Conservation (phyloP, 2,888 invertebrate genomes). For the Harpalus rufipes region DNA sequence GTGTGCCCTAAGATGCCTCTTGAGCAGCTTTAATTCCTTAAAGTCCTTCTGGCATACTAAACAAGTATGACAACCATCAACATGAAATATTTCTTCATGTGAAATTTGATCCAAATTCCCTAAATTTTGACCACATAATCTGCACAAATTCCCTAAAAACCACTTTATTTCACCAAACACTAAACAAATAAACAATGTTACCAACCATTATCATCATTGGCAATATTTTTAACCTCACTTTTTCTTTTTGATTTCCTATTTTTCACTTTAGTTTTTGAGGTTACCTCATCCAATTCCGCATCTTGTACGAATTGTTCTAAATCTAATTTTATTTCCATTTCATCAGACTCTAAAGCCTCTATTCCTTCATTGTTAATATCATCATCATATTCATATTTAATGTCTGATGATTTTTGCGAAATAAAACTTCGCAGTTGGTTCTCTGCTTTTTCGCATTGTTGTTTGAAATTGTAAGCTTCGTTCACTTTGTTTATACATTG, state of each 20-base stretch:
- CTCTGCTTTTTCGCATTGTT: conserved; percentile 71
- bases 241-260: conserved; percentile 1
- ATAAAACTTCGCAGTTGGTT: conserved; percentile 63
- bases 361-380: conserved; percentile 36
- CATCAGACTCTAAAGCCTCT: conserved; percentile 48
- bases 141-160: conserved; percentile 45
- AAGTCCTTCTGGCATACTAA: conserved; percentile 59
- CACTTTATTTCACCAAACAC: neutral
- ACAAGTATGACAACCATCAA: conserved; percentile 37
- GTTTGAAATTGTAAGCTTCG: conserved; percentile 71
- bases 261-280: neutral
- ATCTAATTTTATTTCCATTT: conserved; percentile 53
- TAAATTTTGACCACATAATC: conserved; percentile 66
- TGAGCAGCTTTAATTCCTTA: conserved; percentile 61
- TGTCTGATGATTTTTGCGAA: conserved; percentile 27
- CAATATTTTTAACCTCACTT: conserved; percentile 16
- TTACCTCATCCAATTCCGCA: neutral
- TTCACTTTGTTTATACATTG: conserved; percentile 71
- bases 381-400: conserved; percentile 41
- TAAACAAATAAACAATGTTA: conserved; percentile 22
- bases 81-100: conserved; percentile 69
- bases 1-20: conserved; percentile 61
- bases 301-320: neutral
- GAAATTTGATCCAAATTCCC: conserved; percentile 65
- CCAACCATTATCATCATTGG: conserved; percentile 19